Conservation (phyloP, 2,113 vertebrate species). For the Ellobius talpinus region DNA sequence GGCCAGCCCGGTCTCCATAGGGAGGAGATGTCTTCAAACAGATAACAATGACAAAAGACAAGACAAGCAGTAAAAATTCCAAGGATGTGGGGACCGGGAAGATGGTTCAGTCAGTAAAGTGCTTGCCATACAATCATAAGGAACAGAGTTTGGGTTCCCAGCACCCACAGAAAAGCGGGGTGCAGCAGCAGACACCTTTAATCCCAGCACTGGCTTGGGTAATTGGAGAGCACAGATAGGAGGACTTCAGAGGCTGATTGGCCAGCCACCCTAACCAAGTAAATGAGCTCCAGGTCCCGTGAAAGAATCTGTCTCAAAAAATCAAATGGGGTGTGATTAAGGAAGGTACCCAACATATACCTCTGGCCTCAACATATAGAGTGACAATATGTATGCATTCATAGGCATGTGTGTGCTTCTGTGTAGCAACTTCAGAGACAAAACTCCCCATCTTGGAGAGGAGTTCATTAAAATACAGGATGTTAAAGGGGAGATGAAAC, state of each 20-base stretch:
- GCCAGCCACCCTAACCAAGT: background rate
- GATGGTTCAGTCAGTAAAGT: background rate
- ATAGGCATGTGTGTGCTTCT: background rate
- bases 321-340: background rate
- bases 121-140: background rate
- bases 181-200: background rate
- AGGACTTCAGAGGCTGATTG: background rate
- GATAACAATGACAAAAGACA: background rate
- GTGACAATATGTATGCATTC: background rate
- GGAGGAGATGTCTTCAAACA: background rate
- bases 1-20: background rate
- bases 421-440: background rate
- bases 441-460: background rate
- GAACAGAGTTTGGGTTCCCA: background rate
- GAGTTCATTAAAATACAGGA: background rate
- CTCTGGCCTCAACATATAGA: background rate
- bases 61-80: background rate
- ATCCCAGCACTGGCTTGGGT: background rate
- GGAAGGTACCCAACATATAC: background rate
- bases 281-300: background rate
- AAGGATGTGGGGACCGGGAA: background rate
- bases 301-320: background rate
- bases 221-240: background rate
- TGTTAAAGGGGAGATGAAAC: background rate
- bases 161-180: background rate